Conservation (phyloP, 2,888 invertebrate genomes). For the Drosophila engyochracea region DNA sequence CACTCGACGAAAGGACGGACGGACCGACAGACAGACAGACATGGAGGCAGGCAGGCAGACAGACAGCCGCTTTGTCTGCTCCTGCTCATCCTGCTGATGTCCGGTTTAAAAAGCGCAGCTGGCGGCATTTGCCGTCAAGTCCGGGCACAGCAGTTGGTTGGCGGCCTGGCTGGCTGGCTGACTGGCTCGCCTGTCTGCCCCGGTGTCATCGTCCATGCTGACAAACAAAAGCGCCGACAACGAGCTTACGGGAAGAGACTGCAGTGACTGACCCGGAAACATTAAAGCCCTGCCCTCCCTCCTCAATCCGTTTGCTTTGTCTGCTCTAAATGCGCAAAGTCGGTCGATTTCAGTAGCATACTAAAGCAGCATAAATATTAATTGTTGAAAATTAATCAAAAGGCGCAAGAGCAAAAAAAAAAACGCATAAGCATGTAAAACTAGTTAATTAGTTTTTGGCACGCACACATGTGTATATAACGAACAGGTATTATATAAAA, state of each 20-base stretch:
- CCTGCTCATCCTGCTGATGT: constrained; percentile 30
- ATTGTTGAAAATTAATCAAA: constrained; percentile 75
- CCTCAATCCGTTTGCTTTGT: constrained; percentile 35
- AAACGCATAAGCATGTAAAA: constrained; percentile 51
- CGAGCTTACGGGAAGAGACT: constrained; percentile 80
- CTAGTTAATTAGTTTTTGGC: constrained; percentile 77
- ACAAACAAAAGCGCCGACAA: constrained; percentile 79
- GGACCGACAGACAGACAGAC: not conserved
- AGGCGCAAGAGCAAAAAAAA: constrained; percentile 20
- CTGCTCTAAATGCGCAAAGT: constrained; percentile 61
- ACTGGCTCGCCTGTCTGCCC: constrained; percentile 39
- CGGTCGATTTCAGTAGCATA: constrained; percentile 32
- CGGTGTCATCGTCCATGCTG: constrained; percentile 80
- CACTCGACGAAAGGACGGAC: constrained; percentile 23
- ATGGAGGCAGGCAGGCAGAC: constrained; percentile 7
- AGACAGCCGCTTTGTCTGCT: constrained; percentile 47
- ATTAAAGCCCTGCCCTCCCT: constrained; percentile 53
- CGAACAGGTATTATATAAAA: constrained; percentile 61
- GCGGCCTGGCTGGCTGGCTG: constrained; percentile 11
- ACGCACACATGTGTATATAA: constrained; percentile 47
- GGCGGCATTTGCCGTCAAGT: constrained; percentile 64
- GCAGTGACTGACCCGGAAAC: constrained; percentile 80
- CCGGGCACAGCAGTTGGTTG: constrained; percentile 12
- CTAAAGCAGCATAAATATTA: constrained; percentile 72
- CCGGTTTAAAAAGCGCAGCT: constrained; percentile 75